phyloP scores from a whole-genome alignment of 2,113 vertebrate genomes.

The Heterotilapia buettikoferi region DNA sequence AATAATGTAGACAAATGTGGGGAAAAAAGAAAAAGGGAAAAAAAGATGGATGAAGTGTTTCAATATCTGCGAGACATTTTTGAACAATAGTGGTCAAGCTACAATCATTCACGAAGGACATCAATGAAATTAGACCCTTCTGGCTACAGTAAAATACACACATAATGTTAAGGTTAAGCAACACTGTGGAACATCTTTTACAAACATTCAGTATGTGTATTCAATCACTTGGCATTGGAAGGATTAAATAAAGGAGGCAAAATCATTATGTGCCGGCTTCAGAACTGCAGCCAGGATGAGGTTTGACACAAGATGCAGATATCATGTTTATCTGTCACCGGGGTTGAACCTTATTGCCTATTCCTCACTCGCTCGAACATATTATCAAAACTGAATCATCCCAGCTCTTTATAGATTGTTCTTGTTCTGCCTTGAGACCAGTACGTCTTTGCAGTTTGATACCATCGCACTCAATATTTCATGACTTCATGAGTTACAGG shows the following conservation, averaged over 20 bases:
- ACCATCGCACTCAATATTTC: constrained; percentile 49
- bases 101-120: not conserved
- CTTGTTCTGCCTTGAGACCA: constrained; percentile 23
- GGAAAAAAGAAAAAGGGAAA: not conserved
- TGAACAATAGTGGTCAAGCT: not conserved
- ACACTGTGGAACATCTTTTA: not conserved
- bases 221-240: not conserved
- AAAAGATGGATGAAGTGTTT: constrained; percentile 21
- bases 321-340: constrained; percentile 19
- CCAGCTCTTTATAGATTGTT: constrained; percentile 28
- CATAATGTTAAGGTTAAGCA: not conserved
- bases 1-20: constrained; percentile 31
- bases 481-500: constrained; percentile 21
- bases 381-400: constrained; percentile 35
- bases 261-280: not conserved
- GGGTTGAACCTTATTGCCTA: constrained; percentile 20
- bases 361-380: constrained; percentile 30
- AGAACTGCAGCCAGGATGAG: not conserved
- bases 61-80: not conserved
- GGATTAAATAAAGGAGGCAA: not conserved
- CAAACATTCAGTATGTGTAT: not conserved
- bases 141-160: not conserved
- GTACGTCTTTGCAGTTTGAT: constrained; percentile 39
- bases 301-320: not conserved
- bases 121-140: not conserved